phyloP scores from a whole-genome alignment of 2,113 vertebrate genomes.

The Columba janthina region DNA sequence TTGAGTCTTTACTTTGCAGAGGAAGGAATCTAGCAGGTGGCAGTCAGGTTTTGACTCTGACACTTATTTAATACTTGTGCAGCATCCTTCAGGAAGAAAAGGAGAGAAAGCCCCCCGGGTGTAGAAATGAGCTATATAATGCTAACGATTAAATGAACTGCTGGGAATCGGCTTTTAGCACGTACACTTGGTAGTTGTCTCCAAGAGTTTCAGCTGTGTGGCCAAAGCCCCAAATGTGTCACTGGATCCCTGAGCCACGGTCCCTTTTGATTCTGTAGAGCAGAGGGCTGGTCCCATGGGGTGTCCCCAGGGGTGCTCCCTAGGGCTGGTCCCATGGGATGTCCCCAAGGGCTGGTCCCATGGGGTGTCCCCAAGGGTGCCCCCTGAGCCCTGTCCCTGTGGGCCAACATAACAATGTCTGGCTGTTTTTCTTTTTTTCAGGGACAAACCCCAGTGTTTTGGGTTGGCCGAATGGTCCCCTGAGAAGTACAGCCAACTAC shows the following conservation, averaged over 20 bases:
- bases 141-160: background rate
- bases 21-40: constrained; percentile 33
- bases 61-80: background rate
- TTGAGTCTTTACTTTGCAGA: constrained; percentile 25
- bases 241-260: fast-evolving
- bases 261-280: background rate
- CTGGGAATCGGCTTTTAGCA: background rate
- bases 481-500: background rate
- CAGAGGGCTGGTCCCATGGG: background rate
- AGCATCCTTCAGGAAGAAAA: background rate
- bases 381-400: background rate
- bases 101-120: background rate
- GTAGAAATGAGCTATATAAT: background rate
- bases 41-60: constrained; percentile 9
- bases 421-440: background rate
- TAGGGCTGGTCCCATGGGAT: no score
- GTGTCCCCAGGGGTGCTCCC: background rate
- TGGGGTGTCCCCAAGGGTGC: background rate
- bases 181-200: background rate
- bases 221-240: background rate
- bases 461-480: background rate
- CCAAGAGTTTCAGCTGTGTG: background rate
- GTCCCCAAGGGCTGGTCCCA: background rate
- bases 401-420: background rate
- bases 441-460: background rate